phyloP scores from a whole-genome alignment of 2,113 vertebrate genomes.

The Coregonus clupeaformis region DNA sequence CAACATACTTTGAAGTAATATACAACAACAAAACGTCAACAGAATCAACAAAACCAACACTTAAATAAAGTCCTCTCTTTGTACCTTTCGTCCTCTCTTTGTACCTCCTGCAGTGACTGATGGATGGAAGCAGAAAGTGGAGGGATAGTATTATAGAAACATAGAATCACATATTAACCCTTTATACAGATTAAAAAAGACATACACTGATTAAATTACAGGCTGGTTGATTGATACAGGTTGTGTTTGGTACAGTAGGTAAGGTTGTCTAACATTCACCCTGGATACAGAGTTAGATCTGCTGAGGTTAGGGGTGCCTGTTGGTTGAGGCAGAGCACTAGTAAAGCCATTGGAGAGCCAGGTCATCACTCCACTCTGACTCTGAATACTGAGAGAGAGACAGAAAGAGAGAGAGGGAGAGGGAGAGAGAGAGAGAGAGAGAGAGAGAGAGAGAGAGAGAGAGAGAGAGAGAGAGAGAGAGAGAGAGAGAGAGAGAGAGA shows the following conservation, averaged over 20 bases:
- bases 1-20: neutral
- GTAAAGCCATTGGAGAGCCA: conserved; percentile 75
- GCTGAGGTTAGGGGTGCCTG: conserved; percentile 44
- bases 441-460: neutral
- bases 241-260: too few species aligned
- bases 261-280: conserved; percentile 38
- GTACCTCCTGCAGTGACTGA: conserved; percentile 55
- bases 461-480: neutral
- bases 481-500: too few species aligned
- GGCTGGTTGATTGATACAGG: neutral
- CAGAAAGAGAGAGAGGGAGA: neutral
- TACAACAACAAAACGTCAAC: neutral
- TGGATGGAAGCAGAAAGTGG: neutral
- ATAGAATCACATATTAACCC: neutral
- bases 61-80: too few species aligned
- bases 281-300: conserved; percentile 44
- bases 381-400: conserved; percentile 45
- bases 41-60: too few species aligned
- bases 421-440: neutral
- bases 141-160: neutral
- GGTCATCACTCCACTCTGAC: conserved; percentile 65
- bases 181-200: neutral
- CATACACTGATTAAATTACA: neutral
- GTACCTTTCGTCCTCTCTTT: conserved; percentile 43
- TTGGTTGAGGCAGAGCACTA: conserved; percentile 68